Base-by-base conservation (phyloP, 2,888 invertebrate genomes). In the Lasioglossum zephyrum region DNA sequence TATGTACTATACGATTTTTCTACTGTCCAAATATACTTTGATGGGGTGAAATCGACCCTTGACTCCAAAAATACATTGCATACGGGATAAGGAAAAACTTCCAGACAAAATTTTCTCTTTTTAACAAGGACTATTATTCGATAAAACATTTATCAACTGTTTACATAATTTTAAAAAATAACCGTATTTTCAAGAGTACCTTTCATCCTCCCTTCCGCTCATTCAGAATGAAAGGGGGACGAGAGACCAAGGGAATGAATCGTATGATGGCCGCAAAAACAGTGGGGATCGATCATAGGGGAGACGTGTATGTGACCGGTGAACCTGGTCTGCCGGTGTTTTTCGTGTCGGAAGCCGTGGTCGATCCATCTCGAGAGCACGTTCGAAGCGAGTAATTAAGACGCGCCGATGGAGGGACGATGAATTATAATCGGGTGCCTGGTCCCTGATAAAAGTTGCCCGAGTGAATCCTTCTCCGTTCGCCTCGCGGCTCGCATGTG, bases 391-490 rank as follows among this genome's bases (percentile, higher is more conserved):
- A 87, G 80, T 87, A 87, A 87, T 87, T 87, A 87, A 87, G 87
- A 87, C 87, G 87, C 87, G 87, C 80, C 78, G 79, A 75, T 57
- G 86, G 73, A 8, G 72, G 83, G 80, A 80, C 87, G 87, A 87
- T 87, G 87, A 87, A 89, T 89, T 90, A 89, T 84, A 90, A 89
- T 82, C 86, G 84, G 82, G 41, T 18, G 4, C 36, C 69, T 39
- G 66, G 69, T 31, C 31, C 73, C 66, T 76, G 88, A 83, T 81
- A 77, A 87, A 87, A 87, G 74, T 87, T 69, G 39, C 39, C 70
- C 74, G 63, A 74, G 83, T 63, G 73, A 81, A 78, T 74, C 77
- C 77, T 36, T 49, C 79, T 69, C 1, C 22, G 57, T 57, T 57
- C 60, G 6, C 26, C 57, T 53, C 41, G 73, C 73, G 22, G 36